Conservation (phyloP, 2,888 invertebrate species). For the Leptarthrus brevirostris region DNA sequence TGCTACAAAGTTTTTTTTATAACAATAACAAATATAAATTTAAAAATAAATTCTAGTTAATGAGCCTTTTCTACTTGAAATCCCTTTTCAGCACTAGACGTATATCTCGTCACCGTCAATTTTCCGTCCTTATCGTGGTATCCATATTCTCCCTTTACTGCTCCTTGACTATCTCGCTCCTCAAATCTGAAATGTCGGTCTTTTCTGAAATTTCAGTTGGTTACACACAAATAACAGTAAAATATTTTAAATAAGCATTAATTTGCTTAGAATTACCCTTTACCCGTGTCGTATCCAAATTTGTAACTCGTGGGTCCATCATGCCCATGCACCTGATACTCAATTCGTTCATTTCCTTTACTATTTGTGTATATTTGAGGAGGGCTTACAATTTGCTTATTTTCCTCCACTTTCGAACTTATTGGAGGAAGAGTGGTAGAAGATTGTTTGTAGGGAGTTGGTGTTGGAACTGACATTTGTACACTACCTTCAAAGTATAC, state of each 20-base stretch:
- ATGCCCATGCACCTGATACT: constrained; percentile 85
- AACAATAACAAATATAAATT: constrained; percentile 30
- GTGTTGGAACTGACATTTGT: constrained; percentile 60
- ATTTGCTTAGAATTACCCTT: constrained; percentile 72
- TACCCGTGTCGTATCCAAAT: constrained; percentile 86
- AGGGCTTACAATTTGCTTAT: background rate
- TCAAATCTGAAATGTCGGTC: constrained; percentile 85
- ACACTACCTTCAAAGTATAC: constrained; percentile 62
- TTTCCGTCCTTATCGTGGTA: constrained; percentile 82
- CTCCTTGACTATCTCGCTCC: constrained; percentile 79
- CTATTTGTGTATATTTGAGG: background rate
- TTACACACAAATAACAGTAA: background rate
- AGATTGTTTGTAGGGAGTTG: background rate
- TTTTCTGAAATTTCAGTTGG: constrained; percentile 69
- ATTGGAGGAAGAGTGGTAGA: background rate
- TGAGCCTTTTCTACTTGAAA: constrained; percentile 71
- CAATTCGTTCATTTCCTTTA: constrained; percentile 62
- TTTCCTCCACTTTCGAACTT: constrained; percentile 6
- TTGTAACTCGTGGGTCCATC: constrained; percentile 85
- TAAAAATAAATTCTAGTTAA: constrained; percentile 12
- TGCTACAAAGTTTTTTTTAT: constrained; percentile 3
- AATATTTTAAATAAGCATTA: background rate
- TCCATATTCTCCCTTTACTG: constrained; percentile 83
- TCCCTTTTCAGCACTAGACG: constrained; percentile 77
- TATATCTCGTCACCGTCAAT: constrained; percentile 80